Evolutionary conservation across 2,113 vertebrate genomes (phyloP).

Genomic region (Pelvicachromis taeniatus): DNA sequence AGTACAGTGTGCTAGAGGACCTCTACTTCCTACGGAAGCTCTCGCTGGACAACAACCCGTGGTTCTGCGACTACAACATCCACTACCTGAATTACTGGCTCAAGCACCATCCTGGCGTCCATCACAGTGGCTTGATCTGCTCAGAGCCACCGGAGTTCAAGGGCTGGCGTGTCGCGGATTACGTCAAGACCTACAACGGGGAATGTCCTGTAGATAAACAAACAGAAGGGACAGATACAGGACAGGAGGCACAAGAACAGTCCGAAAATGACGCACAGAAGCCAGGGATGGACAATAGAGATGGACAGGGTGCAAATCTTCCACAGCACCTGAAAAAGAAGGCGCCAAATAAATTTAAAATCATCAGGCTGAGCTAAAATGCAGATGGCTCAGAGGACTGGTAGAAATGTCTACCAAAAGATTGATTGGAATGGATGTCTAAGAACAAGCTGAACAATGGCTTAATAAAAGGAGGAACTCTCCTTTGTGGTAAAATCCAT

Average conservation of each 20-base stretch:
- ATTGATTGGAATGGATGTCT: neutral
- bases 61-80: conserved; percentile 96
- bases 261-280: conserved; percentile 70
- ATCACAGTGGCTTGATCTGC: conserved; percentile 84
- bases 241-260: conserved; percentile 70
- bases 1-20: conserved; percentile 92
- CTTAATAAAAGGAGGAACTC: neutral
- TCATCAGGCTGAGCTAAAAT: conserved; percentile 69
- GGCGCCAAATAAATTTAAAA: conserved; percentile 53
- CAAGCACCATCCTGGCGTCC: conserved; percentile 87
- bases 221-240: conserved; percentile 52
- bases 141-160: conserved; percentile 84
- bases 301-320: conserved; percentile 67
- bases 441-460: conserved; percentile 2
- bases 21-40: conserved; percentile 91
- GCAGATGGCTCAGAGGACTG: neutral
- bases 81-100: conserved; percentile 98
- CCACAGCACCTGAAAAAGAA: conserved; percentile 51
- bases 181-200: conserved; percentile 92
- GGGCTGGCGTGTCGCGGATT: conserved; percentile 89
- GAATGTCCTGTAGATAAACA: conserved; percentile 90
- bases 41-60: conserved; percentile 85
- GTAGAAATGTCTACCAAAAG: neutral
- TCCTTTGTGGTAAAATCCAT: neutral
- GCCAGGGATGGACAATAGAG: conserved; percentile 68